Percentiles rank a stretch among this genome's conserved stretches.
phyloP scores from a whole-genome alignment of 1,140 invertebrate species.

The Drosophila baimaii region DNA sequence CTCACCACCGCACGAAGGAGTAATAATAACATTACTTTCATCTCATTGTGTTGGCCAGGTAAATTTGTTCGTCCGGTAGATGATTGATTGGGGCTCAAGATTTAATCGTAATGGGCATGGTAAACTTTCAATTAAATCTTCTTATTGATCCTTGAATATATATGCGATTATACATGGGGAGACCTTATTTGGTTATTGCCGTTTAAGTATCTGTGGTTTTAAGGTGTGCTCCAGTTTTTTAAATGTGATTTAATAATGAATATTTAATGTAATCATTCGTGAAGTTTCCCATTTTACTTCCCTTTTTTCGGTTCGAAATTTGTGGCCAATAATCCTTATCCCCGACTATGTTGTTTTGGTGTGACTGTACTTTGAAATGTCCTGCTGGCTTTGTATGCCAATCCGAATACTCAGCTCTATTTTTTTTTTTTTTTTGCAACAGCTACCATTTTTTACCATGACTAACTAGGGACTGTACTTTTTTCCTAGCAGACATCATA shows the following conservation, averaged over 20 bases:
- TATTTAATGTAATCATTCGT: too few relatives aligned
- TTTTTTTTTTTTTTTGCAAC: not conserved
- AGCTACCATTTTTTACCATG: not conserved
- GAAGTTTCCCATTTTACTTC: too few relatives aligned
- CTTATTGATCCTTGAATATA: not conserved
- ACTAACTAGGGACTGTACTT: not conserved
- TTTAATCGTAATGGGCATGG: constrained; percentile 12
- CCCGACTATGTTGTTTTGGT: too few relatives aligned
- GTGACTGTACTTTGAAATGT: not conserved
- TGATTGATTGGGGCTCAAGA: constrained; percentile 25
- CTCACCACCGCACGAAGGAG: constrained; percentile 34
- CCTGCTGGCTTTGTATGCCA: not conserved
- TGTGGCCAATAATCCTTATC: not conserved
- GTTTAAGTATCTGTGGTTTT: not conserved
- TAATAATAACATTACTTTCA: constrained; percentile 47
- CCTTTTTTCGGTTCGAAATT: not conserved
- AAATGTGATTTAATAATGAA: not conserved
- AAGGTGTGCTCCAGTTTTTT: too few relatives aligned
- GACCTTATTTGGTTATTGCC: not conserved
- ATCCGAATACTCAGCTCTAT: not conserved
- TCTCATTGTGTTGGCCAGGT: constrained; percentile 30
- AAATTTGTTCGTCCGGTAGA: constrained; percentile 11
- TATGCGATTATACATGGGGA: not conserved
- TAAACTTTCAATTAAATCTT: constrained; percentile 9
- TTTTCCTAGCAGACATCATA: not conserved